Evolutionary conservation across 1,140 invertebrate species (phyloP), one percentile per base, ranked within the genome.

Genomic region (Drosophila pallidifrons): DNA sequence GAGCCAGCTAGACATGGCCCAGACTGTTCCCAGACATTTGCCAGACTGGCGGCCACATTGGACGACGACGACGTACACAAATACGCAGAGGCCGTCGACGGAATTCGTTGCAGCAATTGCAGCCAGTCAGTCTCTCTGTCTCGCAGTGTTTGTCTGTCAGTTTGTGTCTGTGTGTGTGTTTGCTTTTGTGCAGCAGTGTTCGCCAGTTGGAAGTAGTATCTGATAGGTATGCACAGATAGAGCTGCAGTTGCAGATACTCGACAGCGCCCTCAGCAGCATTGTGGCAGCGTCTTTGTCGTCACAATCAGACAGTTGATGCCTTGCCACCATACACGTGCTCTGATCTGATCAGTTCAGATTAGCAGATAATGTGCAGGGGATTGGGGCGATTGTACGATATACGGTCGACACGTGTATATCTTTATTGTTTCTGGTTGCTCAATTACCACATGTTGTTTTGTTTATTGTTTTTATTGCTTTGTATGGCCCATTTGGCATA

Each of bases 1-100:
- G 91, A 81, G 80, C 58, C 83, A 76, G 78, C 88, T 87, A 92
- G 91, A 92, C 88, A 88, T 91, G 91, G 85, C 91, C 91, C 91
- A 92, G 91, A 92, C 91, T 92, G 81, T 75, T 80, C 63, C 79
- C 81, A 85, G 81, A 85, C 81, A 79, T 66, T 81, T 89, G 68
- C 70, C 82, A 91, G 87, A 91, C 82, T 82, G 60, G 71, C 71
- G 68, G 79, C 82, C 74, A 63, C 65, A 70, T 58, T 47, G 70
- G 80, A 73, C 70, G 64, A 79, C 73, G 38, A 64, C 70, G 64
- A 79, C 73, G 38, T 67, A 77, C 43, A 77, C 55, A 77, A 55
- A 70, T 70, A 81, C 59, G 67, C 61, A 71, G 74, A 81, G 72
- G 66, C 46, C 73, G 75, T 32, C 80, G 69, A 66, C 66, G 72